Percentiles rank a stretch among this genome's conserved stretches.
These are phyloP conservation scores for Onychostoma macrolepis DNA, from an alignment of 2,113 vertebrate genomes.

Conservation along the genomic window DNA sequence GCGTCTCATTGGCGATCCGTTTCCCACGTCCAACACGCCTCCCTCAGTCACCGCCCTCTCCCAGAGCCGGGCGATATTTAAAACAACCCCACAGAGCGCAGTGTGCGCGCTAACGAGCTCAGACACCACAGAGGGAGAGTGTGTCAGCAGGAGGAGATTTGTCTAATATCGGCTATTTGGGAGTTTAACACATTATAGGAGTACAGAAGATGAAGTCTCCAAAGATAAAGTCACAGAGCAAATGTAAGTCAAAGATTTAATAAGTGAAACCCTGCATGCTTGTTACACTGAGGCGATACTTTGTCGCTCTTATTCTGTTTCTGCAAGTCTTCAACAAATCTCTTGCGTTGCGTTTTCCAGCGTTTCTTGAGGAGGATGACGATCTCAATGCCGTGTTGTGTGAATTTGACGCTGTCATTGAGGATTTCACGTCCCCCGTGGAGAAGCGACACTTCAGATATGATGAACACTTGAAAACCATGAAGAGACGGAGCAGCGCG, in stretches of 20 bases:
- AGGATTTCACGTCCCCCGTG: constrained; percentile 88
- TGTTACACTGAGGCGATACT: background rate
- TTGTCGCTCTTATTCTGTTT: background rate
- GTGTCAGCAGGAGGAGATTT: background rate
- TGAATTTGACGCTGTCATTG: constrained; percentile 93
- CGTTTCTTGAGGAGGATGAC: constrained; percentile 61
- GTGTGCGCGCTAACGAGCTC: background rate
- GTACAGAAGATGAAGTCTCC: constrained; percentile 74
- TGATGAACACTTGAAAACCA: constrained; percentile 87
- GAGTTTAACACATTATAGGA: constrained; percentile 26
- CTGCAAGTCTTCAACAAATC: background rate
- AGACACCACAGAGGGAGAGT: constrained; percentile 21
- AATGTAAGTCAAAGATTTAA: constrained; percentile 42
- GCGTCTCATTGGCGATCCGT: background rate
- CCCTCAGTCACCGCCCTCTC: constrained; percentile 62
- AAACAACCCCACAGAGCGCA: constrained; percentile 54
- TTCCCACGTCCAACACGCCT: constrained; percentile 2
- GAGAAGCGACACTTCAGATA: constrained; percentile 89
- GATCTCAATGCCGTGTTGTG: constrained; percentile 86
- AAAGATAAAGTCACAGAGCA: constrained; percentile 69
- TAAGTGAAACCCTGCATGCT: background rate
- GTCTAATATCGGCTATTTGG: background rate
- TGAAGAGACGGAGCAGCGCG: constrained; percentile 91
- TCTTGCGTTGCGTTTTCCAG: background rate
- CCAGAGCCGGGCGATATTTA: constrained; percentile 53